Evolutionary conservation across 2,113 vertebrate species (phyloP).

Genomic region (Podarcis muralis): DNA sequence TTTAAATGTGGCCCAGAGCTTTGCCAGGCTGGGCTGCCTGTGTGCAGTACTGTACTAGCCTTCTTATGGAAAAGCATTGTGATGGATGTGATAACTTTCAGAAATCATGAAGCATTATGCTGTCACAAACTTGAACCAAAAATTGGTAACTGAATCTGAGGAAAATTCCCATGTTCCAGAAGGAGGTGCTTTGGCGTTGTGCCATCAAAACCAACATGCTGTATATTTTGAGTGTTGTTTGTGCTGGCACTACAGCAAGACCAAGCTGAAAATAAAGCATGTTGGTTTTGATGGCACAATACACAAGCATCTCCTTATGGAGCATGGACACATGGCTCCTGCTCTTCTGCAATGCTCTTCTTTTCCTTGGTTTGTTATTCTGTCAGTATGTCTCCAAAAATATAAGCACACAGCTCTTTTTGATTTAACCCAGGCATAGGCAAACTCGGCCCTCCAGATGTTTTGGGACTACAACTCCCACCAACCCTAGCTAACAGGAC

Average conservation of each 20-base stretch:
- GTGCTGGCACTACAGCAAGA: background rate
- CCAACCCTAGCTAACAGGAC: too few relatives aligned
- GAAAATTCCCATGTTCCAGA: background rate
- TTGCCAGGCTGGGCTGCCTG: background rate
- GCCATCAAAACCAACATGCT: background rate
- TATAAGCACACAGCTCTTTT: background rate
- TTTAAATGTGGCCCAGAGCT: background rate
- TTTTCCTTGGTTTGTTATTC: background rate
- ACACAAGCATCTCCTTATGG: too few relatives aligned
- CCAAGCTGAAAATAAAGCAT: too few relatives aligned
- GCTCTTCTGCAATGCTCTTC: slow-evolving; percentile 8
- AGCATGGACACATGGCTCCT: too few relatives aligned
- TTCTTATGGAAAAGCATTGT: background rate
- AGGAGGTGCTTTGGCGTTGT: background rate
- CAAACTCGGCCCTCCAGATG: too few relatives aligned
- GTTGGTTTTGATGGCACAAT: too few relatives aligned
- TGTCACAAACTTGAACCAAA: background rate
- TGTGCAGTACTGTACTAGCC: background rate
- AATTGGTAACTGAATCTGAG: background rate
- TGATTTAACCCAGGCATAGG: background rate
- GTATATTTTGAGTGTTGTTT: background rate
- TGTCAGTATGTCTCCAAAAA: background rate
- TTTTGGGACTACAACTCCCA: too few relatives aligned
- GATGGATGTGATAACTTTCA: background rate
- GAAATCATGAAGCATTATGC: background rate